These are phyloP conservation scores for Crocallis elinguaria DNA, from an alignment of 2,888 invertebrate genomes.

Conservation along the genomic window DNA sequence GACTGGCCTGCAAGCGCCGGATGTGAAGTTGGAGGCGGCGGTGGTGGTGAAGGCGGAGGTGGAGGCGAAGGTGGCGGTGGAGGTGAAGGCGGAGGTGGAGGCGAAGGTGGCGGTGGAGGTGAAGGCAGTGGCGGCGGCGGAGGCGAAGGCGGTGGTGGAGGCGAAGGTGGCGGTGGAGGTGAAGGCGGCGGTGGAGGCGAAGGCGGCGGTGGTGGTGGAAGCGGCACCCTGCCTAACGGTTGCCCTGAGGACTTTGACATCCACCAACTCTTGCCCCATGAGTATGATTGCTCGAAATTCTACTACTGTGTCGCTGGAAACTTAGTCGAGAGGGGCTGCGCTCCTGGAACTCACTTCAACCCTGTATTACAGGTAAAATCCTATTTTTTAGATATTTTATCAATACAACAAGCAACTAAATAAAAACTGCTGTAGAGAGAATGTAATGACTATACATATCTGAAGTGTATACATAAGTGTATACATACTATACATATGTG, in stretches of 20 bases:
- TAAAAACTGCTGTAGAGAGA: too few species aligned
- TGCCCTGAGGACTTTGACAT: slow-evolving; percentile 27
- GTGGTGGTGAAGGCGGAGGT: slow-evolving; percentile 11
- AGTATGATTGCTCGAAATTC: slow-evolving; percentile 44
- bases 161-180: background rate
- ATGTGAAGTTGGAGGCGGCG: slow-evolving; percentile 27
- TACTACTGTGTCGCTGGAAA: slow-evolving; percentile 43
- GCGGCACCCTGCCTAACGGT: background rate
- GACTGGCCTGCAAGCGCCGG: slow-evolving; percentile 28
- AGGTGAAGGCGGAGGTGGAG: slow-evolving; percentile 11
- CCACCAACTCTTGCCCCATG: slow-evolving; percentile 42
- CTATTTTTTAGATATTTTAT: too few species aligned
- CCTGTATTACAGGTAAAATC: slow-evolving; percentile 43
- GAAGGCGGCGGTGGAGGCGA: slow-evolving; percentile 10
- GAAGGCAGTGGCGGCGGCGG: background rate
- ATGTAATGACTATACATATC: too few species aligned
- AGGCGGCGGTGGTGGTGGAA: slow-evolving; percentile 3
- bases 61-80: slow-evolving; percentile 5
- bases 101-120: background rate
- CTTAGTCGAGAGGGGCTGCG: slow-evolving; percentile 37
- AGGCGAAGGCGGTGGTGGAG: slow-evolving; percentile 8
- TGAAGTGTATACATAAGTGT: too few species aligned
- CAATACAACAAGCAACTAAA: too few species aligned
- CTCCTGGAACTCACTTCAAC: slow-evolving; percentile 46
- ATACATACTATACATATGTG: too few species aligned